These are phyloP conservation scores for Galendromus occidentalis DNA, from an alignment of 1,140 invertebrate species.

Conservation along the genomic window DNA sequence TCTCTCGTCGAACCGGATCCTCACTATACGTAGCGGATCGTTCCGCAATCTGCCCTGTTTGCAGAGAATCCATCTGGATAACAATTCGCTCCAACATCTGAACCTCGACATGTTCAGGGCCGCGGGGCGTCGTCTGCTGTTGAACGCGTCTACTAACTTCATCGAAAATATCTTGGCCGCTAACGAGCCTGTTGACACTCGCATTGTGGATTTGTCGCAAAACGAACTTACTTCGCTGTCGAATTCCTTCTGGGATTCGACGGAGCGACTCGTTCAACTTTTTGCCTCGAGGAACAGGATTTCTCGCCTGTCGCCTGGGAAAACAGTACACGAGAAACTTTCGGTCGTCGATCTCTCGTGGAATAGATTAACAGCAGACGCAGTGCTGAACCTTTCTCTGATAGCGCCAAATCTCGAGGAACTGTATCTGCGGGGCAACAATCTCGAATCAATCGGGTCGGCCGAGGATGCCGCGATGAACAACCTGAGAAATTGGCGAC, in stretches of 20 bases:
- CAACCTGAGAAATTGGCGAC: not conserved
- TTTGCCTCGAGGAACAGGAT: not conserved
- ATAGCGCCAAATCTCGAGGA: not conserved
- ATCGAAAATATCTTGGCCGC: not conserved
- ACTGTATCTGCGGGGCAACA: not conserved
- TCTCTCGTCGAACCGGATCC: not conserved
- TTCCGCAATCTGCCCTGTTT: not conserved
- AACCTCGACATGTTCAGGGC: not conserved
- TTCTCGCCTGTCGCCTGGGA: not conserved
- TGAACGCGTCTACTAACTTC: not conserved
- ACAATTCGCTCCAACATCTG: not conserved
- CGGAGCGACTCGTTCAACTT: not conserved
- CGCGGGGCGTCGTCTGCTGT: constrained; percentile 1
- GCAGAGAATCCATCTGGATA: constrained; percentile 4
- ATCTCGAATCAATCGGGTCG: not conserved
- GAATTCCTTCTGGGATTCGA: not conserved
- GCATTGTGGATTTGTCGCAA: not conserved
- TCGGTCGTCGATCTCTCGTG: not conserved
- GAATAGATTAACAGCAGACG: not conserved
- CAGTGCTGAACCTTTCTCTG: not conserved
- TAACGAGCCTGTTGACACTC: not conserved
- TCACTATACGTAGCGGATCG: not conserved
- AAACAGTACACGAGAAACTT: not conserved
- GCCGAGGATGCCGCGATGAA: not conserved
- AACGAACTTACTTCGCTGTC: not conserved